Evolutionary conservation across 2,888 invertebrate genomes (phyloP), one percentile per base, ranked within the genome.

Genomic region (Aleiodes testaceus): DNA sequence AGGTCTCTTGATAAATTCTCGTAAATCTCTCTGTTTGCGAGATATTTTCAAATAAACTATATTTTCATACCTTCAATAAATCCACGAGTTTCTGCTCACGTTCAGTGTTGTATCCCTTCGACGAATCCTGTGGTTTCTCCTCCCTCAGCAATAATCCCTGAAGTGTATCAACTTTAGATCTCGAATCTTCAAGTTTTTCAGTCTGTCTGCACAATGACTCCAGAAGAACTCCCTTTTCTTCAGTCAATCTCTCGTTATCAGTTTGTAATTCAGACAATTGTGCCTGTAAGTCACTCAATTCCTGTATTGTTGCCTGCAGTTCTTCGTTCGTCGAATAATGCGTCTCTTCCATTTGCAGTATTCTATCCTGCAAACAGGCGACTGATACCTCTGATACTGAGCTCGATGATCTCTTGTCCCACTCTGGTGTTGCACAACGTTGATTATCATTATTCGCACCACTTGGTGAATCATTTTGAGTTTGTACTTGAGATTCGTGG

Each of bases 151-250:
- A 87, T 66, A 97, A 87, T 81, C 94, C 94, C 85, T 96, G 95
- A 53, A 97, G 88, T 0, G 95, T 94, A 79, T 95, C 95, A 73
- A 96, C 95, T 87, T 93, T 94, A 6, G 93, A 92, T 68, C 97
- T 90, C 30, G 95, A 93, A 81, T 97, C 96, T 85, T 97, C 96
- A 0, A 97, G 89, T 85, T 96, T 94, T 87, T 97, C 97, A 0
- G 97, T 97, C 88, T 97, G 97, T 16, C 96, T 91, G 84, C 96
- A 97, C 47, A 97, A 89, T 16, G 97, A 97, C 86, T 97, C 96
- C 64, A 97, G 90, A 78, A 97, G 91, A 55, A 97, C 93, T 79
- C 93, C 93, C 85, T 97, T 97, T 88, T 98, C 97, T 79, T 97
- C 96, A 5, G 93, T 91, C 42, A 97, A 90, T 70, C 95, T 91